Percentiles rank a stretch among this genome's conserved stretches.
Conservation (phyloP, 1,140 invertebrate species). For the Aphelinus atriplicis region DNA sequence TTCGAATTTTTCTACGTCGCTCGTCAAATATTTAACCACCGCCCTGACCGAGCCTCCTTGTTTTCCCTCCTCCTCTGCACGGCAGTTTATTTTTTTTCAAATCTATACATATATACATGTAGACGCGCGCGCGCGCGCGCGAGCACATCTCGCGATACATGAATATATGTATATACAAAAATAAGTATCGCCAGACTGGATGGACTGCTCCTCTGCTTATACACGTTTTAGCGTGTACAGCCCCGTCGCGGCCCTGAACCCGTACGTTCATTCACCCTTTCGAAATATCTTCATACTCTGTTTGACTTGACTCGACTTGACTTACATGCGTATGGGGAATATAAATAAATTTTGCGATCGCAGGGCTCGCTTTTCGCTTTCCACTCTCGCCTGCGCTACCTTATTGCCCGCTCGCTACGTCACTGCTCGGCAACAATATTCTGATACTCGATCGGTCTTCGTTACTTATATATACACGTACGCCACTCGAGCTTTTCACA, state of each 20-base stretch:
- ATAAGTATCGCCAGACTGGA: conserved; percentile 13
- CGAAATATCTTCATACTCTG: conserved; percentile 13
- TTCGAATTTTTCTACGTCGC: conserved; percentile 47
- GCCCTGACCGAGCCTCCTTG: conserved; percentile 25
- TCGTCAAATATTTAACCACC: conserved; percentile 45
- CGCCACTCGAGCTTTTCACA: no score
- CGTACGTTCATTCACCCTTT: conserved; percentile 28
- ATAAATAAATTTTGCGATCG: no score
- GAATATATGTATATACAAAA: conserved; percentile 18
- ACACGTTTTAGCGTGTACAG: no score
- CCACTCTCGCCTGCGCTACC: no score
- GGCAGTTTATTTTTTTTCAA: background rate
- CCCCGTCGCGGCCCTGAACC: no score
- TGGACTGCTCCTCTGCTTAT: background rate
- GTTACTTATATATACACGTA: no score
- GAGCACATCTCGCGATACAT: background rate
- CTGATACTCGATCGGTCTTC: no score
- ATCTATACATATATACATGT: background rate
- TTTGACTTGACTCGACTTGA: conserved; percentile 13
- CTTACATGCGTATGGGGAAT: no score
- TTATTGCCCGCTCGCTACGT: no score
- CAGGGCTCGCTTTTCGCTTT: no score
- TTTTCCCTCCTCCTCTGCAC: background rate
- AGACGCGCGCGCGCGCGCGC: background rate
- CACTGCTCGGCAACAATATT: no score